These are phyloP conservation scores for Urocitellus parryii DNA, from an alignment of 2,113 vertebrate species.

Conservation along the genomic window DNA sequence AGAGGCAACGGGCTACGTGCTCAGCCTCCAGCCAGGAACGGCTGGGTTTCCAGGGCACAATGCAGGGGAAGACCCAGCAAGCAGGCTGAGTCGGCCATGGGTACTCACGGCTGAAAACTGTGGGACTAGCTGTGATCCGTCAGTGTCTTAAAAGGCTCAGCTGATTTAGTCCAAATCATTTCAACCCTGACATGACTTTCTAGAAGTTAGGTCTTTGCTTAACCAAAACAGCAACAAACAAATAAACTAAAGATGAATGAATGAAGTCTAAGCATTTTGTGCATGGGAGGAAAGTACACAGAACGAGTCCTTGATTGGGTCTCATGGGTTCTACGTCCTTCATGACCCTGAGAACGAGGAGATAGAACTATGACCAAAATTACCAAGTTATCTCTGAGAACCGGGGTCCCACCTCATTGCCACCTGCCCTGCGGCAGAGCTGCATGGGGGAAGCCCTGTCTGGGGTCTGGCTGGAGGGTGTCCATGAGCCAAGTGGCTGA, in stretches of 20 bases:
- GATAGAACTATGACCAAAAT: neutral
- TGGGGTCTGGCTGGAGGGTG: neutral
- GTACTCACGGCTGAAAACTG: neutral
- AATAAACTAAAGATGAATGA: neutral
- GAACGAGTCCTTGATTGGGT: neutral
- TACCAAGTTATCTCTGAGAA: neutral
- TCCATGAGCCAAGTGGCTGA: neutral
- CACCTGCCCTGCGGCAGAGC: neutral
- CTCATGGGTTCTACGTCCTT: neutral
- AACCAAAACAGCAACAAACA: neutral
- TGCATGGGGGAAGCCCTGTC: neutral
- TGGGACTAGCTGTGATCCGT: neutral
- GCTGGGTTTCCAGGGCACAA: too few relatives aligned
- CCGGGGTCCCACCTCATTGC: neutral
- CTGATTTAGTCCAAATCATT: neutral
- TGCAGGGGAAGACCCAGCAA: neutral
- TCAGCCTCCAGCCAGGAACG: too few relatives aligned
- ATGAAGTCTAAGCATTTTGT: neutral
- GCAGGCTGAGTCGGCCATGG: rapidly evolving
- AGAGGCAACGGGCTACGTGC: rapidly evolving
- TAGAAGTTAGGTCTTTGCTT: neutral
- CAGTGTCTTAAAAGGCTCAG: neutral
- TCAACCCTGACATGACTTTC: neutral
- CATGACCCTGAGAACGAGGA: too few relatives aligned
- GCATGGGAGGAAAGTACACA: neutral